These are phyloP conservation scores for Pipra filicauda DNA, from an alignment of 2,113 vertebrate genomes.

Conservation along the genomic window DNA sequence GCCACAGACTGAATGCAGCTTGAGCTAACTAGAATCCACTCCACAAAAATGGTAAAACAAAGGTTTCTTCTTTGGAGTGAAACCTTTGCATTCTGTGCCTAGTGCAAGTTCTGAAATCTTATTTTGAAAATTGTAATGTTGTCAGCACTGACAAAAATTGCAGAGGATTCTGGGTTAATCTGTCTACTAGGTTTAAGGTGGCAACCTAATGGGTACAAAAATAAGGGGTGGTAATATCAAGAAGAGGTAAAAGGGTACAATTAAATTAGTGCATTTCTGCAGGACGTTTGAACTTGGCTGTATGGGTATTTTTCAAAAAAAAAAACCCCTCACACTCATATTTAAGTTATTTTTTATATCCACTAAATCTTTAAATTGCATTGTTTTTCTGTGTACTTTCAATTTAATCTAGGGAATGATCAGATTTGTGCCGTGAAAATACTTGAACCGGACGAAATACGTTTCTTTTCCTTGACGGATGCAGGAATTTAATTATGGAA, in stretches of 20 bases:
- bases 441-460: background rate
- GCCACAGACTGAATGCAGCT: background rate
- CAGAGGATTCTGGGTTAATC: background rate
- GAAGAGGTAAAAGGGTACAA: background rate
- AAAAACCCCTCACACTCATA: accelerated
- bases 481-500: background rate
- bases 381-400: background rate
- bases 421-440: background rate
- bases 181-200: background rate
- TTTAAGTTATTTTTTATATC: background rate
- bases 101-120: background rate
- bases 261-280: background rate
- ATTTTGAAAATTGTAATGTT: background rate
- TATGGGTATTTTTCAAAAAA: background rate
- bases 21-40: background rate
- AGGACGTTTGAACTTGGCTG: background rate
- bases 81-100: background rate
- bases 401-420: background rate
- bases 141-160: background rate
- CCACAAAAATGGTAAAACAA: background rate
- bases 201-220: background rate
- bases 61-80: background rate
- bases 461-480: background rate
- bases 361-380: background rate
- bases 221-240: background rate